phyloP scores from a whole-genome alignment of 2,888 invertebrate species.

The Sicus ferrugineus region DNA sequence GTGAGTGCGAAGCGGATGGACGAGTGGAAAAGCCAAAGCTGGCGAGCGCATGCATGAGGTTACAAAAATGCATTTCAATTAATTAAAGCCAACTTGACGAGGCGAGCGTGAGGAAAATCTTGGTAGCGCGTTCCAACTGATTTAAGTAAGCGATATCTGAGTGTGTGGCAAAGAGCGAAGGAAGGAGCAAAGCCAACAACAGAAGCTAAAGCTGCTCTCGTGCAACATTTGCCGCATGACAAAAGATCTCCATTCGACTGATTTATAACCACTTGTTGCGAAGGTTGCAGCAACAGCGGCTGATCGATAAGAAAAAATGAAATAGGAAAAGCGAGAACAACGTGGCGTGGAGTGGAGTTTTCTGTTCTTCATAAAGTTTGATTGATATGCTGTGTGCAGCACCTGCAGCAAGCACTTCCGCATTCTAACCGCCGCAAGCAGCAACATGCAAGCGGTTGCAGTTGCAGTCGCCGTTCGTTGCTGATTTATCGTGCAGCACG shows the following conservation, averaged over 20 bases:
- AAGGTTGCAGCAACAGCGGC: not conserved
- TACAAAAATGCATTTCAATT: slow-evolving; percentile 13
- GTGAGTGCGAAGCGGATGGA: not conserved
- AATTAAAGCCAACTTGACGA: not conserved
- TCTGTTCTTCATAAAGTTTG: slow-evolving; percentile 21
- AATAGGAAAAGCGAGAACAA: not conserved
- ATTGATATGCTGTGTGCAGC: slow-evolving; percentile 27
- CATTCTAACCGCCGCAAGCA: slow-evolving; percentile 20
- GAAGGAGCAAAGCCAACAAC: too few species aligned
- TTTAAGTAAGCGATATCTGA: not conserved
- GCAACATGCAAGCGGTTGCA: slow-evolving; percentile 21
- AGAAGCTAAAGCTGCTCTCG: not conserved
- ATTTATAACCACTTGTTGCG: not conserved
- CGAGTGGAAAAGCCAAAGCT: not conserved
- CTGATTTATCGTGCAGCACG: slow-evolving; percentile 35
- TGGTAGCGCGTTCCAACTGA: not conserved
- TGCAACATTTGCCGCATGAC: not conserved
- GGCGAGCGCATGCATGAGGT: not conserved
- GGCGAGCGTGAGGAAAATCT: not conserved
- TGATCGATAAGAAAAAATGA: not conserved
- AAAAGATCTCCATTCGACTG: not conserved
- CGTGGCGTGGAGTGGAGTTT: slow-evolving; percentile 4
- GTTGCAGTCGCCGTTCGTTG: slow-evolving; percentile 35
- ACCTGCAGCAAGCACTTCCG: slow-evolving; percentile 32
- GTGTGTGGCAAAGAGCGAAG: too few species aligned